Evolutionary conservation across 2,113 vertebrate species (phyloP).

Genomic region (Ammodytes marinus): DNA sequence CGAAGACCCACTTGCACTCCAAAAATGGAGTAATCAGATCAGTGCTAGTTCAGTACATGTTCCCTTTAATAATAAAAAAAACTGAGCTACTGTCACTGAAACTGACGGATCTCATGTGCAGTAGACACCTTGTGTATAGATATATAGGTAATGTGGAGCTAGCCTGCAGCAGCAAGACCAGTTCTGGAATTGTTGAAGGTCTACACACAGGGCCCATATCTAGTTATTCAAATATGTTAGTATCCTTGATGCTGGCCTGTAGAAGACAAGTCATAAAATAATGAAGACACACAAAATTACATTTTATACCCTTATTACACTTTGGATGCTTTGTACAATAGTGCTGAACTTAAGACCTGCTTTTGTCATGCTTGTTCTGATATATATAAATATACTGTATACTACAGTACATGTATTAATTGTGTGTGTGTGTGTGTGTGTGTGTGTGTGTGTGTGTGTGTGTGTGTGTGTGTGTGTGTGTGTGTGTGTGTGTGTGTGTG

Average conservation of each 20-base stretch:
- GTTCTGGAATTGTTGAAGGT: slow-evolving; percentile 36
- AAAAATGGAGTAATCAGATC: slow-evolving; percentile 72
- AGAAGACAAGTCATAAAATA: slow-evolving; percentile 64
- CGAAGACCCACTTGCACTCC: slow-evolving; percentile 58
- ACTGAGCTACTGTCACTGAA: slow-evolving; percentile 60
- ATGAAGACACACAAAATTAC: slow-evolving; percentile 73
- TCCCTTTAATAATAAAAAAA: slow-evolving; percentile 59
- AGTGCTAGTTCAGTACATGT: slow-evolving; percentile 67
- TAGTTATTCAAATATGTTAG: slow-evolving; percentile 53
- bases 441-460: slow-evolving; percentile 26
- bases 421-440: slow-evolving; percentile 24
- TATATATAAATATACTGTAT: slow-evolving; percentile 76
- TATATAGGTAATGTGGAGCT: slow-evolving; percentile 21
- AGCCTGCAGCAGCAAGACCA: neutral
- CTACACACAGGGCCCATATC: slow-evolving; percentile 40
- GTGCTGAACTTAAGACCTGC: slow-evolving; percentile 86
- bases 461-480: slow-evolving; percentile 17
- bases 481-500: slow-evolving; percentile 43
- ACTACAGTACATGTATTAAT: slow-evolving; percentile 59
- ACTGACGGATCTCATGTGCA: slow-evolving; percentile 45
- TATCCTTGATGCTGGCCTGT: slow-evolving; percentile 69
- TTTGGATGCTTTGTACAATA: slow-evolving; percentile 84
- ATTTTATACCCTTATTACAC: slow-evolving; percentile 81
- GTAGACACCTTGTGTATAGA: slow-evolving; percentile 22
- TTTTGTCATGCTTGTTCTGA: slow-evolving; percentile 82